Base-by-base conservation (phyloP, 2,797 vertebrate species). In the Nothura maculosa region DNA sequence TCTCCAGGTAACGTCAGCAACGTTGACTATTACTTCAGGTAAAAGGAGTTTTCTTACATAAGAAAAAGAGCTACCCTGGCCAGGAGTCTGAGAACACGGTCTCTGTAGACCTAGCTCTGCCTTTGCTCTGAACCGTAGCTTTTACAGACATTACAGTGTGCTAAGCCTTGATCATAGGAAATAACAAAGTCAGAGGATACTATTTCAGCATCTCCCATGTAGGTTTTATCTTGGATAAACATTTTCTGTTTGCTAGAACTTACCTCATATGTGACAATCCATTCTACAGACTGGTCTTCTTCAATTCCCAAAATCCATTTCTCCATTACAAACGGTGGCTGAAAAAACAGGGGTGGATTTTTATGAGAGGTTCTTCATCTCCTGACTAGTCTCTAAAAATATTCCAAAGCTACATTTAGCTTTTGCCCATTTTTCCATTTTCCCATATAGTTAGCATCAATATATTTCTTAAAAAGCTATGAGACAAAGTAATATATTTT, bases 271-370 rank as follows among this genome's bases (percentile, higher is more conserved):
- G 98, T 99, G 92, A 99, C 98, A 24, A 96, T 96, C 96, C 98
- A 99, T 94, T 99, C 99, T 62, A 99, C 98, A 62, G 87, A 98
- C 95, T 99, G 99, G 94, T 98, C 98, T 54, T 98, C 96, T 61
- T 94, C 95, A 92, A 99, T 96, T 79, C 99, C 99, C 67, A 99
- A 94, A 40, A 99, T 98, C 99, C 99, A 99, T 92, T 99, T 99
- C 96, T 99, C 99, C 99, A 99, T 99, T 81, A 99, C 99, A 97
- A 99, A 99, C 0, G 99, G 99, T 47, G 99, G 99, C 99, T 99
- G 98, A 85, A 97, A 98, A 72, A 84, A 96, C 69, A 89, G 7
- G 21, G 28, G 48, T 47, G 27, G 57, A 88, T 13, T 78, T 81
- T 88, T 67, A 55, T 12, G 62, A 90, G 52, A 48, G 82, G 76